Base-by-base conservation (phyloP, 2,888 invertebrate species). In the Thelaira solivaga region DNA sequence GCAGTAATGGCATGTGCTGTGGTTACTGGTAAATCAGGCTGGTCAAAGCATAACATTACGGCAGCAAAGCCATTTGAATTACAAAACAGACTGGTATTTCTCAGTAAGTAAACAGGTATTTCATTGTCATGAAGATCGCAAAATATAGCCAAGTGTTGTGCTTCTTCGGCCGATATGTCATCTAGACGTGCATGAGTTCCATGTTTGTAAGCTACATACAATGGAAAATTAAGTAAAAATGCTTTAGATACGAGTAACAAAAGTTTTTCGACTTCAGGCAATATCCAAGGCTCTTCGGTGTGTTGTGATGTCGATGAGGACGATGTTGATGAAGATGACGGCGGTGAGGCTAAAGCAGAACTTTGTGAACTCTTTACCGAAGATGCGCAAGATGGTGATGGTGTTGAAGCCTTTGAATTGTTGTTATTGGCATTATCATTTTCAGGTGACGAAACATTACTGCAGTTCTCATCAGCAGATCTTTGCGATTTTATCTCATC, bases 41-140 rank as follows among this genome's bases (percentile, higher is more conserved):
- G 94, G 83, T 95, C 95, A 89, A 97, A 97, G 87, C 96, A 96
- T 65, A 93, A 91, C 29, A 94, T 94, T 93, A 97, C 95, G 34
- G 96, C 93, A 86, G 94, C 93, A 76, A 97, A 93, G 26, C 97
- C 97, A 76, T 96, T 96, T 81, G 94, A 92, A 88, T 97, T 96
- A 89, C 97, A 97, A 90, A 97, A 97, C 85, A 96, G 92, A 83
- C 95, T 95, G n/a, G 97, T 97, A 90, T 97, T 97, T 69, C 96
- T 92, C 76, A 97, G 91, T 80, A 97, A 91, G 88, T 95, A 96
- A 73, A 96, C 94, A 24, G 97, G 96, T 86, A 97, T 95, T 89
- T 97, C 97, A 67, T 96, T 95, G 89, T 98, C 97, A 90, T 97
- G 95, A 57, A 97, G 91, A 90, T 97, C 97, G 90, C 97, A 97